Percentiles rank a stretch among this genome's conserved stretches.
Conservation (phyloP, 2,113 vertebrate genomes). For the Ailurus styani region DNA sequence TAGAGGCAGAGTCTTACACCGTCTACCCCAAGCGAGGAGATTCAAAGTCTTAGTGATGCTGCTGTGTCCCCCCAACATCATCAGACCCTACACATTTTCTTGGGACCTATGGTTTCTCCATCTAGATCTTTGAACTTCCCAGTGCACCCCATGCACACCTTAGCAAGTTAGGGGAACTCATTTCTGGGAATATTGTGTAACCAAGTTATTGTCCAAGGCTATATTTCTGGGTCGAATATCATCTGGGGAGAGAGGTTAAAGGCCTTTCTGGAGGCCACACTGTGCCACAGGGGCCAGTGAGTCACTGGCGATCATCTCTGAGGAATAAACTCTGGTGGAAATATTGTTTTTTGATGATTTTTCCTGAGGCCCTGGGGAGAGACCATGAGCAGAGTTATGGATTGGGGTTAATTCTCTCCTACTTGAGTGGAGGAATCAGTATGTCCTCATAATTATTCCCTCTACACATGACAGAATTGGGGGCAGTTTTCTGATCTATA, state of each 20-base stretch:
- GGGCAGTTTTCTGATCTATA: not conserved
- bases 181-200: not conserved
- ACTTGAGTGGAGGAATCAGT: not conserved
- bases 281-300: not conserved
- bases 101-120: not conserved
- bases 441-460: not conserved
- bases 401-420: not conserved
- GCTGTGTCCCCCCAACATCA: not conserved
- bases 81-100: not conserved
- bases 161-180: not conserved
- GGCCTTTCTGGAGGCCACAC: not conserved
- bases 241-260: not conserved
- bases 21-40: not conserved
- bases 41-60: not conserved
- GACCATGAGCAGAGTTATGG: not conserved
- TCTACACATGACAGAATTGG: not conserved
- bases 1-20: constrained; percentile 16
- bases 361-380: not conserved
- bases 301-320: not conserved
- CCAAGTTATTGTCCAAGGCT: not conserved
- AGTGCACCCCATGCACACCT: not conserved
- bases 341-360: not conserved
- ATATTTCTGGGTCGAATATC: not conserved
- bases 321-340: constrained; percentile 53
- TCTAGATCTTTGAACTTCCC: not conserved